A percentile compares a stretch with the other conserved stretches of the same genome.
Evolutionary conservation across 2,888 invertebrate genomes (phyloP).

Genomic region (Entomobrya multifasciata): DNA sequence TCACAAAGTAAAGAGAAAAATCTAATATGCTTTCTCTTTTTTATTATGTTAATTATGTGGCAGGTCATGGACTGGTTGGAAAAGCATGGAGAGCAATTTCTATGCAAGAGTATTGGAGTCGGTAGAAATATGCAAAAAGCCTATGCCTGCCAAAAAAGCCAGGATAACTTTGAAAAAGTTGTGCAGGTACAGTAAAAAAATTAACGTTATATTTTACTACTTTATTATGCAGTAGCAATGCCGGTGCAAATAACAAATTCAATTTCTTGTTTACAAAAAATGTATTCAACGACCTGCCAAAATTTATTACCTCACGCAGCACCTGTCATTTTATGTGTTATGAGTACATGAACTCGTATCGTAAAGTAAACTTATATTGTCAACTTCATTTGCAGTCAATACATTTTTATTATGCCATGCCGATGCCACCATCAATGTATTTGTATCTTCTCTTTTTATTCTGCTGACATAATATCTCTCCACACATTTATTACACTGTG

Average conservation of each 20-base stretch:
- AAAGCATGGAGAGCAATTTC: conserved; percentile 98
- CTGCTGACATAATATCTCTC: too few relatives aligned
- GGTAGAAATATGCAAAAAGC: conserved; percentile 97
- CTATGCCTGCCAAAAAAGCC: conserved; percentile 97
- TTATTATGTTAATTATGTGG: not conserved
- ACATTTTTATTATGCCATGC: too few relatives aligned
- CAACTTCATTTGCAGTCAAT: too few relatives aligned
- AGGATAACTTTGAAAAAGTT: conserved; percentile 99
- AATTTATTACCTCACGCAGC: not conserved
- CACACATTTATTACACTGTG: too few relatives aligned
- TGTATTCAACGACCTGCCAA: conserved; percentile 3
- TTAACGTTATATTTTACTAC: not conserved
- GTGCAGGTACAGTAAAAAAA: conserved; percentile 88
- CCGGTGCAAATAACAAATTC: not conserved
- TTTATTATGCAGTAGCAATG: too few relatives aligned
- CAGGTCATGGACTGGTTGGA: conserved; percentile 97
- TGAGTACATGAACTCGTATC: not conserved
- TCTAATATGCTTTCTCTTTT: conserved; percentile 76
- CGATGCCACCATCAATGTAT: too few relatives aligned
- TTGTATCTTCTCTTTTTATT: too few relatives aligned
- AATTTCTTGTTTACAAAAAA: not conserved
- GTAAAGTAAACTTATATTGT: too few relatives aligned
- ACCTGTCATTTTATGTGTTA: not conserved
- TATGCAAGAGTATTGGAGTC: conserved; percentile 97
- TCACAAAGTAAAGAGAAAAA: too few relatives aligned